These are phyloP conservation scores for Aphelenchoides besseyi DNA, from an alignment of 1,140 invertebrate species.

Conservation along the genomic window DNA sequence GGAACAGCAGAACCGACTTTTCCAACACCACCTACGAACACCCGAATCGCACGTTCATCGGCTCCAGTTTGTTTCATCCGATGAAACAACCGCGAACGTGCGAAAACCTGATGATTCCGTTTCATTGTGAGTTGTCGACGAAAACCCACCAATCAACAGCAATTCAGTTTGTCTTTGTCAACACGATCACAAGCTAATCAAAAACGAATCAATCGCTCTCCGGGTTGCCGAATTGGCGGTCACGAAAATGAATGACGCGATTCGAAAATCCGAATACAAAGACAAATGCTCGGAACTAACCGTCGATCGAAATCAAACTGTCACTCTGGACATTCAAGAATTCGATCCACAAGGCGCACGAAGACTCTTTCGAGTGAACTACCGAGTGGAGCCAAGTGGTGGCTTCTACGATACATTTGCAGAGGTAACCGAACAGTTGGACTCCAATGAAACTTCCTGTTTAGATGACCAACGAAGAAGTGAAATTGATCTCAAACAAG, in stretches of 20 bases:
- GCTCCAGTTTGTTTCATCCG: slow-evolving; percentile 14
- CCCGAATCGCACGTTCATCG: background rate
- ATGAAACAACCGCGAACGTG: slow-evolving; percentile 14
- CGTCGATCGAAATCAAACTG: background rate
- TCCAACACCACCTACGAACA: background rate
- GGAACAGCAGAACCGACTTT: slow-evolving; percentile 1
- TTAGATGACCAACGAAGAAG: background rate
- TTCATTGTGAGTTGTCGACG: slow-evolving; percentile 4
- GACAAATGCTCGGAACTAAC: background rate
- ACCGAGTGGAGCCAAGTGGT: background rate
- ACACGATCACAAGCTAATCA: background rate
- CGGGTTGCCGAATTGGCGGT: background rate
- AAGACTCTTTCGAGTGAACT: background rate
- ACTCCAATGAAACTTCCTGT: background rate
- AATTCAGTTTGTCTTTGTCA: background rate
- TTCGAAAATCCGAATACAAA: background rate
- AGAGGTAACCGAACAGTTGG: background rate
- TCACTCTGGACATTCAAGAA: background rate
- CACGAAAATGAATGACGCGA: background rate
- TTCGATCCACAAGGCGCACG: background rate
- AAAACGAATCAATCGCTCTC: background rate
- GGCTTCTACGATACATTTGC: slow-evolving; percentile 16
- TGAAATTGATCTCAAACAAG: background rate
- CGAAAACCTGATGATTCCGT: slow-evolving; percentile 22
- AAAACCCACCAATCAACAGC: background rate